Base-by-base conservation (phyloP, 2,888 invertebrate species). In the Lasioglossum villosulum region DNA sequence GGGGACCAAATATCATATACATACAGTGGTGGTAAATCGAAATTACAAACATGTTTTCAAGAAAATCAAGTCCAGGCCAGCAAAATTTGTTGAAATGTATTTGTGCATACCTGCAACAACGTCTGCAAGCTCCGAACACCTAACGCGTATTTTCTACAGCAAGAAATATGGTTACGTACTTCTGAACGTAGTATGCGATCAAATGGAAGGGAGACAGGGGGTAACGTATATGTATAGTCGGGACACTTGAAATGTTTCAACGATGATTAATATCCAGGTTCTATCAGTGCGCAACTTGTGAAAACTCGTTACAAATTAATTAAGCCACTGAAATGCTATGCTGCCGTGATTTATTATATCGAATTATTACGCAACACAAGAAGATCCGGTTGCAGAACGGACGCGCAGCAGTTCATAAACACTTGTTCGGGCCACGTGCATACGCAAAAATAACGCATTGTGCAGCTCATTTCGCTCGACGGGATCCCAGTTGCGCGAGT, bases 221-320 rank as follows among this genome's bases (percentile, higher is more conserved):
- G 48, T 23, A 19, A 48, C 19, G 19, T 48, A 19, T 48, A 52
- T 23, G 52, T 52, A 52, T 34, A 45, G 79, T 37, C 27, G 59
- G 10, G 37, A 59, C 37, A 83, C 81, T 80, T 75, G 76, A 59
- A 84, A 90, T 80, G 74, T 82, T 83, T 80, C 71, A 84, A 80
- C 82, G 86, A 89, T 90, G 90, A 90, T 90, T 90, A 90, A 90
- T 90, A 88, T 56, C 78, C 77, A n/a, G 30, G 86, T 82, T 86
- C 83, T 88, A 83, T 89, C 86, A 76, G 86, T 70, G 78, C 74
- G 80, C 79, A 86, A 90, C 81, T 90, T 86, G 86, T 82, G 83
- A 82, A 75, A 90, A 88, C 90, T 90, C 88, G 88, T 91, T 90
- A 89, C 86, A 90, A 90, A 91, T 91, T 91, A 91, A 91, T 91